Conservation (phyloP, 2,113 vertebrate species). For the Arizona elegans region DNA sequence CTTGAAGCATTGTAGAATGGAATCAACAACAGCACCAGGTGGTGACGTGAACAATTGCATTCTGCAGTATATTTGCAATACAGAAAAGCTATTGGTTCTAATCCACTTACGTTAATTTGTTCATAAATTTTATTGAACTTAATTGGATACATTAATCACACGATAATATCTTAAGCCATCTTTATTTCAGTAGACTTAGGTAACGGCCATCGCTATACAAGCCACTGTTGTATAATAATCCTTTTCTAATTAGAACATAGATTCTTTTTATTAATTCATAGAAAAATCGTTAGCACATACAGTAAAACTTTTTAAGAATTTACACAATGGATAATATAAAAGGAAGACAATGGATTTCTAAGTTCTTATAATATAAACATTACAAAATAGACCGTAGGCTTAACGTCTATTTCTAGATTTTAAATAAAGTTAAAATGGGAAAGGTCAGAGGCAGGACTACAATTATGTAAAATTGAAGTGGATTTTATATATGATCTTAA, state of each 20-base stretch:
- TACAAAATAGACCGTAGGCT: neutral
- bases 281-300: neutral
- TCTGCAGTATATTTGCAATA: neutral
- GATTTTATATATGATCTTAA: neutral
- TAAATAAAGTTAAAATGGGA: neutral
- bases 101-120: neutral
- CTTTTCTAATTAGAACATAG: neutral
- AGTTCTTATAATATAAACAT: neutral
- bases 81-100: neutral
- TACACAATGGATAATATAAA: neutral
- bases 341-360: neutral
- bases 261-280: neutral
- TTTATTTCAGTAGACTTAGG: neutral
- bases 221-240: neutral
- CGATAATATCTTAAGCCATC: neutral
- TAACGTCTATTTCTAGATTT: neutral
- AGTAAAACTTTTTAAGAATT: neutral
- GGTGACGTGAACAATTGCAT: neutral
- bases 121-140: neutral
- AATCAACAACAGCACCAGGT: neutral
- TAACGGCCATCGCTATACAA: neutral
- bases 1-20: neutral
- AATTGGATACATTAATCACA: neutral
- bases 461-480: neutral
- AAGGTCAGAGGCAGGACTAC: neutral